Evolutionary conservation across 2,113 vertebrate species (phyloP).

Genomic region (Hirundichthys speculiger): DNA sequence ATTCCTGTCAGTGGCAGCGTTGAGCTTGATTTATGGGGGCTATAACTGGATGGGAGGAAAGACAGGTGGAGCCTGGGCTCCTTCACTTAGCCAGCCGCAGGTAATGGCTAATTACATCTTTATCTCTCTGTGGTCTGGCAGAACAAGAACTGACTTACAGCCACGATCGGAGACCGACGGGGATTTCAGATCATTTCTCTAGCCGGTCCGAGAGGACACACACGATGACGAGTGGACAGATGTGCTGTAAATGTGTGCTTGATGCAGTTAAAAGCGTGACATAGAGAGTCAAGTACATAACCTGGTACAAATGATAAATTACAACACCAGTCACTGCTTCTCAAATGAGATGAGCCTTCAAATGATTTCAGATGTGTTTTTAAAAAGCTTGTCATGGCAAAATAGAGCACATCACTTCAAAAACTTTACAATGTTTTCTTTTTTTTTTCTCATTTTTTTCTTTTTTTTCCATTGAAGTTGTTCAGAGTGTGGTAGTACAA

Average conservation of each 20-base stretch:
- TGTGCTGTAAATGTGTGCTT: constrained; percentile 50
- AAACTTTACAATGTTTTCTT: constrained; percentile 71
- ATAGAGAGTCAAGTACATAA: constrained; percentile 53
- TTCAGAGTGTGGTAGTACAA: constrained; percentile 77
- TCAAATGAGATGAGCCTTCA: constrained; percentile 53
- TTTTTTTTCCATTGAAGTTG: constrained; percentile 34
- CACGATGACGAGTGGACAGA: constrained; percentile 49
- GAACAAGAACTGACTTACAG: constrained; percentile 58
- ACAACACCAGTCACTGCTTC: constrained; percentile 69
- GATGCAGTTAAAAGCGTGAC: constrained; percentile 66
- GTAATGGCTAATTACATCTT: constrained; percentile 79
- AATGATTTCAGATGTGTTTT: constrained; percentile 66
- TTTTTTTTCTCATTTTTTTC: constrained; percentile 27
- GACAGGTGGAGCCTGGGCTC: constrained; percentile 64
- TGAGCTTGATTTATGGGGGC: constrained; percentile 81
- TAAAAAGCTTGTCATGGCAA: constrained; percentile 82
- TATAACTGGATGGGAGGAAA: constrained; percentile 70
- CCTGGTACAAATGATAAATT: constrained; percentile 73
- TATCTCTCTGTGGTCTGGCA: constrained; percentile 70
- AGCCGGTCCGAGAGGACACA: constrained; percentile 55
- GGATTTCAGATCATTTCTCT: constrained; percentile 63
- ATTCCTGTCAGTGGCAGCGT: constrained; percentile 75
- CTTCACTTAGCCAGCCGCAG: constrained; percentile 73
- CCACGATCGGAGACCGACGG: constrained; percentile 52
- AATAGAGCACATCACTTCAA: constrained; percentile 81